phyloP scores from a whole-genome alignment of 2,113 vertebrate species.

The Clarias gariepinus region DNA sequence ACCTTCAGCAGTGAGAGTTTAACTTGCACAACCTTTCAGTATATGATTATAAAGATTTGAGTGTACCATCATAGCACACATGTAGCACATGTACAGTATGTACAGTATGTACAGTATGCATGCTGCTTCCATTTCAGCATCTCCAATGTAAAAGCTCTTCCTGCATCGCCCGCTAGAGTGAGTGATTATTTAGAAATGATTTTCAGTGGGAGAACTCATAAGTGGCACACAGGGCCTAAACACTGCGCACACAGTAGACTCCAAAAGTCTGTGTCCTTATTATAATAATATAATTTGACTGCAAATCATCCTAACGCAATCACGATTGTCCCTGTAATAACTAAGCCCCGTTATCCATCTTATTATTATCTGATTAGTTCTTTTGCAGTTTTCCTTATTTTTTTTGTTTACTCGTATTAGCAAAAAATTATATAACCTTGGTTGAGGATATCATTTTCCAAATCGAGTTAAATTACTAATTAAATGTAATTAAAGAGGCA shows the following conservation, averaged over 20 bases:
- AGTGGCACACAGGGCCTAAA: background rate
- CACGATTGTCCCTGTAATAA: background rate
- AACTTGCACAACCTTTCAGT: background rate
- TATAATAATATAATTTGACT: background rate
- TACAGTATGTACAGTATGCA: no score
- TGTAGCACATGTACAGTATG: background rate
- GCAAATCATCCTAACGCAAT: background rate
- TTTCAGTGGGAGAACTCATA: background rate
- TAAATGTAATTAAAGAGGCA: background rate
- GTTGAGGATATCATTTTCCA: background rate
- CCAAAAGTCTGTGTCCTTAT: background rate
- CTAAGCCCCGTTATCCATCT: background rate
- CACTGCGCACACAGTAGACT: background rate
- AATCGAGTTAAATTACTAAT: background rate
- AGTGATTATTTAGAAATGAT: background rate
- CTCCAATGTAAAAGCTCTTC: background rate
- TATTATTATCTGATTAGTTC: slow-evolving; percentile 1
- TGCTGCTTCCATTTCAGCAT: background rate
- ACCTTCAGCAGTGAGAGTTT: no score
- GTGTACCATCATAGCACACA: background rate
- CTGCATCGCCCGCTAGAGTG: background rate
- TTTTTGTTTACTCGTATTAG: background rate
- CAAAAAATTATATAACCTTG: background rate
- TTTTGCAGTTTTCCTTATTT: background rate
- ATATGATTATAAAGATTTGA: background rate